Evolutionary conservation across 2,888 invertebrate species (phyloP).

Genomic region (Leptinotarsa peninsularis): DNA sequence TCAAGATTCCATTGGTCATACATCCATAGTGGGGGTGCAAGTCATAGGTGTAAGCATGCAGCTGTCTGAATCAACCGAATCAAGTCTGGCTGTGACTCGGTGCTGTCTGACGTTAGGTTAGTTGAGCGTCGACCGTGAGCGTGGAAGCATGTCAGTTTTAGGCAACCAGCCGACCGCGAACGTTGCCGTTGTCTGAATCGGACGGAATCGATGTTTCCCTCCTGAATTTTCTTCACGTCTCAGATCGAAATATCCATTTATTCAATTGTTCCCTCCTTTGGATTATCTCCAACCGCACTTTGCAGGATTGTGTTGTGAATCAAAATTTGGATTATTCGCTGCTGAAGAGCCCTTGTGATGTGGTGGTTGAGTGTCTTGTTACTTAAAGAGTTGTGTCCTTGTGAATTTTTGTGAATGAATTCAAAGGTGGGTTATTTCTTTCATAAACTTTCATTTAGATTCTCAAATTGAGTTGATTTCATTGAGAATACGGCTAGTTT

Average conservation of each 20-base stretch:
- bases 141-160: constrained; percentile 20
- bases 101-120: constrained; percentile 40
- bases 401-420: constrained; percentile 37
- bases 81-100: constrained; percentile 52
- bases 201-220: constrained; percentile 6
- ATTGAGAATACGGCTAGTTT: no score
- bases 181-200: not conserved
- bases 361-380: constrained; percentile 33
- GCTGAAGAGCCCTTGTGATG: constrained; percentile 26
- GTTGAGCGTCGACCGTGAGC: constrained; percentile 24
- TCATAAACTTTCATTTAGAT: no score
- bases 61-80: constrained; percentile 59
- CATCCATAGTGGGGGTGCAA: constrained; percentile 53
- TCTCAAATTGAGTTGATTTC: no score
- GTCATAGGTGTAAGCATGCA: constrained; percentile 55
- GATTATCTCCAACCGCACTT: constrained; percentile 32
- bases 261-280: constrained; percentile 30
- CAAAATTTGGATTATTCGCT: constrained; percentile 31
- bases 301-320: constrained; percentile 27
- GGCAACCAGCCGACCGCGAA: constrained; percentile 12
- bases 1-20: constrained; percentile 56
- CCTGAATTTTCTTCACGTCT: constrained; percentile 28
- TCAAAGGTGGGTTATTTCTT: constrained; percentile 37
- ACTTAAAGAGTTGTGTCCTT: constrained; percentile 32
- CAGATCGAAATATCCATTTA: constrained; percentile 13